Conservation (phyloP, 2,797 vertebrate species). For the Atherinosoma microstoma region DNA sequence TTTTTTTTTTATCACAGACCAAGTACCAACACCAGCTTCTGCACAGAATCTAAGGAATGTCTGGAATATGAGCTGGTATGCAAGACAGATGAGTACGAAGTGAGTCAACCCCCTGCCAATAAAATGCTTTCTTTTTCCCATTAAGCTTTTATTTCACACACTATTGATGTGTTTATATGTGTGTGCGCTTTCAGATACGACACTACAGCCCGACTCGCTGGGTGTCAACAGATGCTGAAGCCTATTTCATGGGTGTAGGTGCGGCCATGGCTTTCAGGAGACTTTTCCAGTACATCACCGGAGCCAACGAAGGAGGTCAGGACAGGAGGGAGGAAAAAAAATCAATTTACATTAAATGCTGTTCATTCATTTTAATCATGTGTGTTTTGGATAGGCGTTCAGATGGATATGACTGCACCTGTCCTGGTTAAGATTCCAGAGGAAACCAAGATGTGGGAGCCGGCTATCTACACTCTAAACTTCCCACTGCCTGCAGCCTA, state of each 20-base stretch:
- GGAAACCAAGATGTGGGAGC: constrained; percentile 82
- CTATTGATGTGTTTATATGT: constrained; percentile 18
- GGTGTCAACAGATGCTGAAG: constrained; percentile 84
- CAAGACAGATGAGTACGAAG: constrained; percentile 85
- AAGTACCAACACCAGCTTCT: constrained; percentile 78
- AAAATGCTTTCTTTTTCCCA: background rate
- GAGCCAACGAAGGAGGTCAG: constrained; percentile 79
- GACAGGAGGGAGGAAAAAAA: background rate
- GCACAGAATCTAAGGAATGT: constrained; percentile 83
- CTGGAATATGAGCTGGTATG: constrained; percentile 82
- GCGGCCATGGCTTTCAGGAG: constrained; percentile 85
- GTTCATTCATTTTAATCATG: background rate
- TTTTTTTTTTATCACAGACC: constrained; percentile 52
- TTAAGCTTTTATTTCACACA: background rate
- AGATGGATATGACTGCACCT: constrained; percentile 85
- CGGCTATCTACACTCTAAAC: constrained; percentile 82
- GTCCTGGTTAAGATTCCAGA: constrained; percentile 84
- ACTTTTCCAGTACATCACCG: constrained; percentile 85
- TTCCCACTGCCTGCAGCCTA: constrained; percentile 82
- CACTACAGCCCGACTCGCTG: constrained; percentile 84
- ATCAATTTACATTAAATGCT: too few relatives aligned
- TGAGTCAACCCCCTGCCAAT: constrained; percentile 27
- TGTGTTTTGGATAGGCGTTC: constrained; percentile 66
- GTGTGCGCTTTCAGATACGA: constrained; percentile 73
- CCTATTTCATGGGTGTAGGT: constrained; percentile 85